Evolutionary conservation across 2,113 vertebrate genomes (phyloP).

Genomic region (Hassar affinis): DNA sequence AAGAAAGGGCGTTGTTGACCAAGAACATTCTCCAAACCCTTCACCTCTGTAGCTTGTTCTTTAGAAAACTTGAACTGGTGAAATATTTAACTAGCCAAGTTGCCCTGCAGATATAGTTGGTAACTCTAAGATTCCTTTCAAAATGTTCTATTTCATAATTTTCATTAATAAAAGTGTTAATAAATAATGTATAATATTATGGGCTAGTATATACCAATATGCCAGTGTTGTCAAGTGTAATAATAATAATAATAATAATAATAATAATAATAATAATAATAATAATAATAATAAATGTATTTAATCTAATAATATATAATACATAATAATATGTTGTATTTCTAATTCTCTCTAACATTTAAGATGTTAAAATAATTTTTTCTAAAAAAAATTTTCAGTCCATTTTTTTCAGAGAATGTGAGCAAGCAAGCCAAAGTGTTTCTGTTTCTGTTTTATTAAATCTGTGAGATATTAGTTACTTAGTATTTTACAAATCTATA

Average conservation of each 20-base stretch:
- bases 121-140: neutral
- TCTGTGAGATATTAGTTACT: neutral
- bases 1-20: neutral
- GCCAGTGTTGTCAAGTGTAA: neutral
- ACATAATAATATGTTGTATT: neutral
- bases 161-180: neutral
- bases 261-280: no score
- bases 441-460: neutral
- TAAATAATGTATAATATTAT: neutral
- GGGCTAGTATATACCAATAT: neutral
- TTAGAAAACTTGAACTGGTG: neutral
- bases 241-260: neutral
- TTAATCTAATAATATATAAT: neutral
- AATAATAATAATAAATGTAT: no score
- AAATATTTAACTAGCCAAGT: constrained; percentile 3
- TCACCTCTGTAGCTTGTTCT: neutral
- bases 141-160: neutral
- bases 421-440: no score
- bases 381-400: no score
- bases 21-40: neutral
- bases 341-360: neutral
- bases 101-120: neutral
- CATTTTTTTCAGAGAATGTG: no score
- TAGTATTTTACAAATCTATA: neutral
- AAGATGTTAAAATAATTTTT: neutral